Evolutionary conservation across 2,888 invertebrate species (phyloP), one percentile per base, ranked within the genome.

Genomic region (Pollenia angustigena): DNA sequence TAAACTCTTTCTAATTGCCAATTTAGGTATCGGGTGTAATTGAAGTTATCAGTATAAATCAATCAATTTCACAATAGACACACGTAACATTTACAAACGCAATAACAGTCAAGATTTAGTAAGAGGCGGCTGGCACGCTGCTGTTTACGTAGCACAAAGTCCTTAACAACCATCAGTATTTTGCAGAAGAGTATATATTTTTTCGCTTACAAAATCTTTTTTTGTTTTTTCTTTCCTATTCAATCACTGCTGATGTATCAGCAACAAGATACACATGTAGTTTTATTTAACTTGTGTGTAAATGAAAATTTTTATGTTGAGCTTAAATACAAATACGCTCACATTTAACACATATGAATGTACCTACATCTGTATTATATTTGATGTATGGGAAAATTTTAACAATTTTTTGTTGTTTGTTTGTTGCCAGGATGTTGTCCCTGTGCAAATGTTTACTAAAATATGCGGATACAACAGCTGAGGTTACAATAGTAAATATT

Each of bases 401-500:
- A 66, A 52, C 40, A 62, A 52, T 46, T 56, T 71, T 71, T 48
- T 71, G n/a, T 40, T 12, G 8, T 56, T 64, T 78, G 71, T 71
- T 71, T 81, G 74, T 75, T 79, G 71, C 40, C 83, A 83, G 83
- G 58, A 83, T 79, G 79, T 78, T 78, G 71, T 76, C 16, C 78
- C 46, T 60, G 82, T 75, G 86, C 71, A 87, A 84, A 87, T 87
- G 80, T 86, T 86, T 86, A 83, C 86, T 76, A 69, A 85, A 75
- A 84, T 85, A 87, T 85, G 81, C 85, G 81, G 85, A 87, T 81
- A 85, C 85, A 85, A 87, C 84, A 85, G 87, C 84, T 85, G 87
- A 87, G 87, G 84, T 87, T 87, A 87, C 87, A 87, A 74, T 58
- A 78, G 81, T 81, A 87, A 87, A 87, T 85, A 85, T 85, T 85